Evolutionary conservation across 1,140 invertebrate genomes (phyloP), one percentile per base, ranked within the genome.

Genomic region (Cryptotermes secundus): DNA sequence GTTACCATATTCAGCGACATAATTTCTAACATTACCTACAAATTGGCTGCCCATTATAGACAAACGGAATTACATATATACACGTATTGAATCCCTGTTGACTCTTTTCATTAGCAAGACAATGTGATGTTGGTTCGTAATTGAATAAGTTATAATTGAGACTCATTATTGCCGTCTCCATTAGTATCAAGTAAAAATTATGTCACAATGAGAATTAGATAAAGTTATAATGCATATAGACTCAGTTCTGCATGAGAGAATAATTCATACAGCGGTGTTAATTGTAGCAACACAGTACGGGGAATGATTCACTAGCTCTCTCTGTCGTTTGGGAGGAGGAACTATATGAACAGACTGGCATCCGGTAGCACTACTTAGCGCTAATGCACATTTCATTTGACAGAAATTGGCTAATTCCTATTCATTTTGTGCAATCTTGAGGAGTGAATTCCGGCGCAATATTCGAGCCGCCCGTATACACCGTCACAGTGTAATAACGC

Each of bases 301-400:
- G 59, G 59, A 72, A 16, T 49, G 45, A 49, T 49, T 49, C 45
- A 49, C 14, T 49, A 49, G 16, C 14, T 14, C 1, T 19, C 45
- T 49, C 45, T 49, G 45, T 49, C 45, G 45, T 22, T 49, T 49
- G n/a, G 59, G 59, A 31, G 59, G 26, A 14, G 45, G 42, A 83
- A 83, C 65, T 83, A 79, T 83, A 38, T n/a, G 83, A 83, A 83
- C 82, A 34, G 34, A n/a, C 81, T 36, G 10, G 83, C 80, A 84
- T 79, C 79, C 59, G 36, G 49, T 80, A 42, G 34, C 53, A 80
- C 83, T 86, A 87, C 87, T 87, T 87, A 87, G 83, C 86, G 84
- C 86, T 88, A 88, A 88, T 88, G 87, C 88, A 88, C 87, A 88
- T 88, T 88, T 88, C 87, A 88, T 88, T 88, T 88, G 87, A 88